A percentile compares a stretch with the other conserved stretches of the same genome.
These are phyloP conservation scores for Salmo trutta DNA, from an alignment of 2,797 vertebrate genomes.

Conservation along the genomic window DNA sequence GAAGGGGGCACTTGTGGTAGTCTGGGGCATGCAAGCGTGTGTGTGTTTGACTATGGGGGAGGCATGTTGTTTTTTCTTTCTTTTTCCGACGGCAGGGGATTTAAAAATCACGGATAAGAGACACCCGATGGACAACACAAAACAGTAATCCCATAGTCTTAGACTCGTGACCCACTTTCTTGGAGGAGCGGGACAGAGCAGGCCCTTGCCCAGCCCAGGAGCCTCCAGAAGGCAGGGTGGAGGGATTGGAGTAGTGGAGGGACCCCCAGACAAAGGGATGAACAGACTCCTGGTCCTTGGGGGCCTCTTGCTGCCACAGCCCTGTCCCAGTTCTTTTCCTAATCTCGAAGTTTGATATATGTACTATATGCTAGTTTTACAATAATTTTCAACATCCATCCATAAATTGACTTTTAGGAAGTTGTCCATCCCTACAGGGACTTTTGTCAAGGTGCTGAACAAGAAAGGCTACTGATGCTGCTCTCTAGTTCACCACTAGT, in stretches of 20 bases:
- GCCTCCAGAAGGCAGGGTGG: constrained; percentile 61
- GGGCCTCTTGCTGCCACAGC: constrained; percentile 55
- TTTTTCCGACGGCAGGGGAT: constrained; percentile 15
- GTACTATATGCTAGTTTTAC: background rate
- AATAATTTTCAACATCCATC: background rate
- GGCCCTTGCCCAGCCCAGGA: constrained; percentile 51
- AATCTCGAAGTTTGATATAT: background rate
- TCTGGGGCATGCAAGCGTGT: constrained; percentile 35
- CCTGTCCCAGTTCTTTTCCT: constrained; percentile 46
- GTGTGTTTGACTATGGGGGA: constrained; percentile 20
- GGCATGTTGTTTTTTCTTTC: too few relatives aligned
- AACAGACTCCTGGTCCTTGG: constrained; percentile 43
- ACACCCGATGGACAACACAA: constrained; percentile 57
- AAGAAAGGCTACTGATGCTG: background rate
- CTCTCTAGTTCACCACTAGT: background rate
- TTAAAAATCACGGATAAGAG: constrained; percentile 65
- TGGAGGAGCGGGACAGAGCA: constrained; percentile 69
- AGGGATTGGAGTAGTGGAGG: constrained; percentile 12
- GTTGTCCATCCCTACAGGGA: background rate
- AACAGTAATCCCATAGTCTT: constrained; percentile 77
- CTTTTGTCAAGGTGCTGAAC: background rate
- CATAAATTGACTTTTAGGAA: background rate
- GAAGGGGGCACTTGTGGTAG: constrained; percentile 12
- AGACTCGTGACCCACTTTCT: constrained; percentile 84
- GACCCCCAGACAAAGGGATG: constrained; percentile 64